Percentiles rank a stretch among this genome's conserved stretches.
Conservation (phyloP, 2,113 vertebrate species). For the Plecotus auritus region DNA sequence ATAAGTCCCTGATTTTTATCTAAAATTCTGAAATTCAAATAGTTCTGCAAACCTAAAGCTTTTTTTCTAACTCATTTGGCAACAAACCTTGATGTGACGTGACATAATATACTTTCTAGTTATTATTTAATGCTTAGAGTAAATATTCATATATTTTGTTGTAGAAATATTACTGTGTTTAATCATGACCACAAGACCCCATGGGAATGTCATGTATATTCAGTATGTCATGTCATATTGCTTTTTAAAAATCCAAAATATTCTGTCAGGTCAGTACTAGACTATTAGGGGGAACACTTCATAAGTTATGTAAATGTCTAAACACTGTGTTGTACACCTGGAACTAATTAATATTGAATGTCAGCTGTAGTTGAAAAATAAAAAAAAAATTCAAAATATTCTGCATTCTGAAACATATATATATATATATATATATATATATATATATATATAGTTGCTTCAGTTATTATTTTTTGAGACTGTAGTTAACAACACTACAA, state of each 20-base stretch:
- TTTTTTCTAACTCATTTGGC: background rate
- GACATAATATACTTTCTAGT: background rate
- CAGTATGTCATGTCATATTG: background rate
- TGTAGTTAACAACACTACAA: background rate
- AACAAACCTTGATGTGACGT: background rate
- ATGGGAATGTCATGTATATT: background rate
- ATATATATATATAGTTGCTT: background rate
- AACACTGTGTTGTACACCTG: background rate
- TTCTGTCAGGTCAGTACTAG: background rate
- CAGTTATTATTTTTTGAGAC: background rate
- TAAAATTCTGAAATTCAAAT: background rate
- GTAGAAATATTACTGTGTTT: conserved; percentile 5
- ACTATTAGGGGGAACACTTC: background rate
- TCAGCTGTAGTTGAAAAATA: background rate
- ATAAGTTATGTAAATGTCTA: background rate
- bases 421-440: no score
- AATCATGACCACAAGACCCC: background rate
- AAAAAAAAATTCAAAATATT: background rate
- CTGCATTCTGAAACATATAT: background rate
- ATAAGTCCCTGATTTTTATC: background rate
- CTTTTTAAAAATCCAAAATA: background rate
- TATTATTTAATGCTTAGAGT: background rate
- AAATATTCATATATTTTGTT: conserved; percentile 1
- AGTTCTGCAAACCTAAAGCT: background rate
- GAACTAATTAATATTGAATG: background rate